Evolutionary conservation across 1,140 invertebrate species (phyloP), one percentile per base, ranked within the genome.

Genomic region (Anastrepha ludens): DNA sequence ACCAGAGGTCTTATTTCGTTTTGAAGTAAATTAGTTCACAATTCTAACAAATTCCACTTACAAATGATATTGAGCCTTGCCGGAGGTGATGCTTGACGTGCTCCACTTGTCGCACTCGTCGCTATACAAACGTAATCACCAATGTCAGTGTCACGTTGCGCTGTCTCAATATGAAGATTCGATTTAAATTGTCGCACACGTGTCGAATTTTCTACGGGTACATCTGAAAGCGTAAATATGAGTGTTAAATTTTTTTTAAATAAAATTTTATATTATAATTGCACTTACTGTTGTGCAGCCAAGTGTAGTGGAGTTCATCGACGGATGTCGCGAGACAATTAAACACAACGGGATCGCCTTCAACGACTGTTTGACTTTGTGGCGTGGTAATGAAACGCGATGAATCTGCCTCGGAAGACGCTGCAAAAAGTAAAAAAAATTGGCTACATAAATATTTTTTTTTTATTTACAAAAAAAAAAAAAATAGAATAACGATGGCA

Each of bases 51-150:
- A 59, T 58, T 60, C 7, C 60, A 93, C 92, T 93, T 90, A 93
- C 92, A 92, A 89, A 92, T 93, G 65, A 93, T 89, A 88, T 89
- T 92, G 88, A 93, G 89, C 87, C 90, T 90, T 55, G 92, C 92
- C 60, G 92, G 89, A 3, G 92, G 92, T 78, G 92, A 93, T 55
- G 92, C 92, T 89, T 92, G 90, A 85, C 92, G 90, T 88, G 92
- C 92, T 87, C 92, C 92, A 88, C 91, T 93, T 89, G 90, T 88
- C 87, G 89, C 88, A 88, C 89, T 93, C 86, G 91, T 91, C 50
- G 92, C 92, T 85, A 93, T 92, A 88, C 92, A 93, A 85, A 92
- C 91, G 88, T 92, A 93, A 88, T 92, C 91, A 39, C 92, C 92
- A 55, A 89, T 90, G 91, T 93, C 92, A 70, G 89, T 89, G 62